Conservation (phyloP, 2,797 vertebrate species). For the Sebastes nivosus region DNA sequence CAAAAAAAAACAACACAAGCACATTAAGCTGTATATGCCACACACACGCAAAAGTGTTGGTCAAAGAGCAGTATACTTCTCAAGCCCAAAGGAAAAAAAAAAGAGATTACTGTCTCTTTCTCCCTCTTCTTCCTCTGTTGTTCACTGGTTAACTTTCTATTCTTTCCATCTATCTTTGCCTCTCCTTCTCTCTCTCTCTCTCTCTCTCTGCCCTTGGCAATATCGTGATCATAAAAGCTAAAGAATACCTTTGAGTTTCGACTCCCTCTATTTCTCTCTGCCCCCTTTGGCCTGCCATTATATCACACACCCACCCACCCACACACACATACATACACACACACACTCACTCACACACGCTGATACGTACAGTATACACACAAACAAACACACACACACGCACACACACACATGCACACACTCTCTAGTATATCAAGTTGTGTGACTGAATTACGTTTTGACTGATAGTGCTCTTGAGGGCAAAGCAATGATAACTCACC, state of each 20-base stretch:
- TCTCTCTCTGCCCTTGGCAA: constrained; percentile 59
- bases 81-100: constrained; percentile 44
- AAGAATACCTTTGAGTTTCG: constrained; percentile 77
- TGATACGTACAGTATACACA: constrained; percentile 41
- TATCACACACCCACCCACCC: constrained; percentile 50
- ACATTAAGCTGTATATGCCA: not conserved
- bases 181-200: constrained; percentile 36
- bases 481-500: constrained; percentile 78
- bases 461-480: constrained; percentile 81
- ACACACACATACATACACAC: constrained; percentile 28
- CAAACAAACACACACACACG: constrained; percentile 32
- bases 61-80: constrained; percentile 37
- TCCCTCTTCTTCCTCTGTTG: constrained; percentile 36
- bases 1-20: constrained; percentile 3
- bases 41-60: not conserved
- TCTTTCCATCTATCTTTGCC: constrained; percentile 53
- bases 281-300: constrained; percentile 76
- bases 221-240: constrained; percentile 77
- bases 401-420: constrained; percentile 19
- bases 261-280: constrained; percentile 71
- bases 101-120: constrained; percentile 45
- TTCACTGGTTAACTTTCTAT: constrained; percentile 58
- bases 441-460: constrained; percentile 82
- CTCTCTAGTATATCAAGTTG: constrained; percentile 74
- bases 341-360: not conserved